phyloP scores from a whole-genome alignment of 2,888 invertebrate species.

The Drosophila longiperda region DNA sequence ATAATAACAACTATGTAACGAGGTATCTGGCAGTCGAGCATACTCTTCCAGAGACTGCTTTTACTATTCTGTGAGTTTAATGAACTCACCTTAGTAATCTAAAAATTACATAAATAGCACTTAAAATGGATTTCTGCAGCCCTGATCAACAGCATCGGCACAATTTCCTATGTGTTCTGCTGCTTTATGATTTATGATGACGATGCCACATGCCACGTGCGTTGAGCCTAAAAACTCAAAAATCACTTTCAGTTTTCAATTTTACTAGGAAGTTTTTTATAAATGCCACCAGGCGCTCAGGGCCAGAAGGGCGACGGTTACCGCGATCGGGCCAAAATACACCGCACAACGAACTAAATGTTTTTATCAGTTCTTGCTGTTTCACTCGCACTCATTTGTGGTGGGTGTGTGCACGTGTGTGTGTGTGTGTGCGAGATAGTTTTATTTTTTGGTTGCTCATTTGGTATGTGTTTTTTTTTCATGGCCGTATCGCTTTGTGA shows the following conservation, averaged over 20 bases:
- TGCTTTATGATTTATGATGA: constrained; percentile 72
- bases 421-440: not conserved
- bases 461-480: constrained; percentile 25
- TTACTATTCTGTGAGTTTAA: constrained; percentile 26
- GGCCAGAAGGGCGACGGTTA: constrained; percentile 42
- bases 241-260: constrained; percentile 76
- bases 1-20: not conserved
- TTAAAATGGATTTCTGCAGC: constrained; percentile 47
- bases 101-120: constrained; percentile 17
- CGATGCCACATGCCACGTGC: not conserved
- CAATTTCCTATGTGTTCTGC: constrained; percentile 70
- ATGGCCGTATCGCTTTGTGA: constrained; percentile 51
- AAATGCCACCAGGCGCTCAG: constrained; percentile 72
- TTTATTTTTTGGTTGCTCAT: constrained; percentile 9
- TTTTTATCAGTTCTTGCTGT: constrained; percentile 42
- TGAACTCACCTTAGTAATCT: constrained; percentile 24
- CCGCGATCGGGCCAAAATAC: constrained; percentile 24
- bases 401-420: not conserved
- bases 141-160: constrained; percentile 54
- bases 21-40: constrained; percentile 16
- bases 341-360: constrained; percentile 19
- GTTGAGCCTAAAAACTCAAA: constrained; percentile 22
- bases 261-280: constrained; percentile 79
- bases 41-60: not conserved
- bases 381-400: constrained; percentile 37